These are phyloP conservation scores for Phorcus lineatus DNA, from an alignment of 2,888 invertebrate species.

Conservation along the genomic window DNA sequence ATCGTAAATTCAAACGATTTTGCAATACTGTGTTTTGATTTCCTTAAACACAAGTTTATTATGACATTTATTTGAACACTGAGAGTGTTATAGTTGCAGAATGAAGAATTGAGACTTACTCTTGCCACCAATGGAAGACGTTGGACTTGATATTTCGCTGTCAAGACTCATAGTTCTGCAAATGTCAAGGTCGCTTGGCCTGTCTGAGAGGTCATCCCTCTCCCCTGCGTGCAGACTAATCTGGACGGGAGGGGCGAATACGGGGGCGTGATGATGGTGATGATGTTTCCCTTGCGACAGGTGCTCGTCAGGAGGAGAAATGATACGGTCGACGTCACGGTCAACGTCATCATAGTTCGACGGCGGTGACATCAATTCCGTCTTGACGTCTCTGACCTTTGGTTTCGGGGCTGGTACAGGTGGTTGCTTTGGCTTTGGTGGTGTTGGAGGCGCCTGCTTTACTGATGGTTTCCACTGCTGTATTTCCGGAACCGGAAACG, in stretches of 20 bases:
- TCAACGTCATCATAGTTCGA: slow-evolving; percentile 7
- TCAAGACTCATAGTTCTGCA: slow-evolving; percentile 37
- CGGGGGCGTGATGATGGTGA: slow-evolving; percentile 47
- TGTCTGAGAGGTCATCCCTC: neutral
- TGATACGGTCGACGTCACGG: neutral
- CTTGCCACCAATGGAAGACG: slow-evolving; percentile 42
- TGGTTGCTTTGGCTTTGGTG: slow-evolving; percentile 18
- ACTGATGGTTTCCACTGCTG: neutral
- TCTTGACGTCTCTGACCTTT: slow-evolving; percentile 32
- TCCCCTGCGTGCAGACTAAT: slow-evolving; percentile 39
- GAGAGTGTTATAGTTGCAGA: neutral
- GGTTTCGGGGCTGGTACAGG: slow-evolving; percentile 27
- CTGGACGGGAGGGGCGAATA: slow-evolving; percentile 62
- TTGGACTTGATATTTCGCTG: slow-evolving; percentile 44
- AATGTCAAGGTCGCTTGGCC: slow-evolving; percentile 32
- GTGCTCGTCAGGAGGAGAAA: neutral
- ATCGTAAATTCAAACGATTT: too few relatives aligned
- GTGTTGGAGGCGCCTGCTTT: neutral
- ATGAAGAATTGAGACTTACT: slow-evolving; percentile 38
- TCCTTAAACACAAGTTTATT: too few relatives aligned
- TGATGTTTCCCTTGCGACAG: slow-evolving; percentile 35
- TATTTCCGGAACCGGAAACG: neutral
- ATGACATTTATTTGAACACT: too few relatives aligned
- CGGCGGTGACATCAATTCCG: slow-evolving; percentile 25
- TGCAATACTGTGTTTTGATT: too few relatives aligned